A percentile compares a stretch with the other conserved stretches of the same genome.
phyloP scores from a whole-genome alignment of 2,888 invertebrate species.

The Micropterix aruncella region DNA sequence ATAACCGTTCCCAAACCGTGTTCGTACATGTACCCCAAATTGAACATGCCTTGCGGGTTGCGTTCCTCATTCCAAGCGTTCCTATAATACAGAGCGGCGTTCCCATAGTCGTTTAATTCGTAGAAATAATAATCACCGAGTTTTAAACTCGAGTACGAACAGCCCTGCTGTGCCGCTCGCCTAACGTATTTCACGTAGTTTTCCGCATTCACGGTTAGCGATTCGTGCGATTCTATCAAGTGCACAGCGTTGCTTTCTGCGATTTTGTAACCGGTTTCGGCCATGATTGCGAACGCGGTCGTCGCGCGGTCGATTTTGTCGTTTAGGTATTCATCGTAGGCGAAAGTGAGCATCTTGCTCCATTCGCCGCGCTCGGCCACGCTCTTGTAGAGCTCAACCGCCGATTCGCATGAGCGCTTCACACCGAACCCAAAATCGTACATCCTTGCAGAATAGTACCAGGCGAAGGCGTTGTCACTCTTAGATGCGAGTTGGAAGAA shows the following conservation, averaged over 20 bases:
- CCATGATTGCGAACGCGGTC: conserved; percentile 70
- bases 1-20: conserved; percentile 71
- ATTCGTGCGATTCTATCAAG: conserved; percentile 45
- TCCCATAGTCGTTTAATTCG: conserved; percentile 72
- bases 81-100: conserved; percentile 64
- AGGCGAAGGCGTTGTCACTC: conserved; percentile 80
- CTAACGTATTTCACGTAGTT: conserved; percentile 74
- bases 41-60: conserved; percentile 89
- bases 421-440: conserved; percentile 81
- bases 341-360: conserved; percentile 69
- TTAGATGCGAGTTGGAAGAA: conserved; percentile 59
- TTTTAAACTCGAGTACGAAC: conserved; percentile 67
- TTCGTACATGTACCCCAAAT: conserved; percentile 90
- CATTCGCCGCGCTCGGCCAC: conserved; percentile 82
- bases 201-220: conserved; percentile 42
- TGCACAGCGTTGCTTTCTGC: conserved; percentile 87
- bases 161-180: conserved; percentile 73
- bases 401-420: conserved; percentile 70
- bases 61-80: conserved; percentile 78
- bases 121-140: conserved; percentile 89
- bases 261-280: conserved; percentile 84
- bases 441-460: conserved; percentile 85
- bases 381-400: conserved; percentile 81
- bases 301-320: conserved; percentile 61
- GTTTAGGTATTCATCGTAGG: conserved; percentile 63